Base-by-base conservation (phyloP, 2,888 invertebrate genomes). In the Hanleya hanleyi region DNA sequence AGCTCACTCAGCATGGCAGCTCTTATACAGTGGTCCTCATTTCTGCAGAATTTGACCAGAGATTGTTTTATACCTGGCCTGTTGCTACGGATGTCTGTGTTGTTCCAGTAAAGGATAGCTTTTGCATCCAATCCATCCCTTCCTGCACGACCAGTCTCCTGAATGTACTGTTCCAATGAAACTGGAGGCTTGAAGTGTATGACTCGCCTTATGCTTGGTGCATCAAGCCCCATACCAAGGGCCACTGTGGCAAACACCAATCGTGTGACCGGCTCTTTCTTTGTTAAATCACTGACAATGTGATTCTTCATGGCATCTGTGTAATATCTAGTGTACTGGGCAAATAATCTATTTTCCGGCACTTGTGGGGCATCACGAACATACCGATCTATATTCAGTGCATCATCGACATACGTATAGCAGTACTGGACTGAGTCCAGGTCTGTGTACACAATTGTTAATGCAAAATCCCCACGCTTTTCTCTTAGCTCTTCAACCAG, bases 121-220 rank as follows among this genome's bases (percentile, higher is more conserved):
- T 38, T 26, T 6, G 77, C 65, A 5, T 38, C 29, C 65, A 77
- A 69, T 18, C 75, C 77, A 38, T 61, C 66, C 15, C 77, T 61
- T n/a, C 77, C 78, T 37, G 78, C 75, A 68, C 76, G 33, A 18
- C 79, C 77, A 26, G 77, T 71, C 62, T 79, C 79, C 65, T 77
- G 79, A 26, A 70, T 26, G 38, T 75, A 79, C 6, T 69, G 62
- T 47, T 77, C 75, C 5, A 75, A 47, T 37, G 67, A 51, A 15
- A 75, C 77, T 26, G 76, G 76, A 12, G 79, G 77, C 33, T 70
- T 57, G 49, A 68, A 75, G 37, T 77, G 79, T 22, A 79, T 67
- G 1, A 77, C 67, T 50, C 70, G 38, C 12, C 64, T 12, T 33
- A 79, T 51, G 18, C 38, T 37, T 12, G 77, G 74, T 3, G 79